A percentile compares a stretch with the other conserved stretches of the same genome.
phyloP scores from a whole-genome alignment of 1,140 invertebrate species.

The Ips typographus region DNA sequence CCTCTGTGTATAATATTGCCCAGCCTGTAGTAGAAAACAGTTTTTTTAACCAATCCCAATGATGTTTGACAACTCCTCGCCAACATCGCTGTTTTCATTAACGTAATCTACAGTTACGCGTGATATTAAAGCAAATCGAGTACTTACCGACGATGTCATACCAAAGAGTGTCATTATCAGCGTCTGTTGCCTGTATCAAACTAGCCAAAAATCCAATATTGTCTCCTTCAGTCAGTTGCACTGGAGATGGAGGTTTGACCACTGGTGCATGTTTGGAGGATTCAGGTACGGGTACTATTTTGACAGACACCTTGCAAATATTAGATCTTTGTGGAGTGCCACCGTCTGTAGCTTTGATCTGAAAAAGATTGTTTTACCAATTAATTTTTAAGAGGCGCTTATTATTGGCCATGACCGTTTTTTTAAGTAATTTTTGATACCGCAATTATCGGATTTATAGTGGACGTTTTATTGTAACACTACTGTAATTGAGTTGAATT shows the following conservation, averaged over 20 bases:
- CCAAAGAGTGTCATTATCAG: conserved; percentile 83
- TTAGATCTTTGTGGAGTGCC: conserved; percentile 69
- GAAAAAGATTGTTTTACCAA: too few relatives aligned
- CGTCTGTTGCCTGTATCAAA: conserved; percentile 78
- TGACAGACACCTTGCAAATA: conserved; percentile 70
- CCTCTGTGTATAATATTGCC: too few relatives aligned
- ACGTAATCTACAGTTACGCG: not conserved
- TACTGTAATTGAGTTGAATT: too few relatives aligned
- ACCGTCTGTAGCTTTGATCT: conserved; percentile 81
- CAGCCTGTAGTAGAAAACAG: too few relatives aligned
- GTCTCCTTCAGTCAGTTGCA: conserved; percentile 82
- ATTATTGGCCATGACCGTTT: too few relatives aligned
- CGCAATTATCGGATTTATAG: too few relatives aligned
- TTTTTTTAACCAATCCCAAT: too few relatives aligned
- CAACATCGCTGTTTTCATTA: too few relatives aligned
- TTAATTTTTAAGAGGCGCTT: too few relatives aligned
- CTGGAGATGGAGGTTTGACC: conserved; percentile 62
- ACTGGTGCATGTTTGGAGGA: conserved; percentile 64
- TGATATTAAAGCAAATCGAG: conserved; percentile 14
- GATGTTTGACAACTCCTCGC: too few relatives aligned
- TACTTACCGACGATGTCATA: conserved; percentile 86
- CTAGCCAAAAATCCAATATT: conserved; percentile 79
- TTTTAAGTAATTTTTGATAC: too few relatives aligned
- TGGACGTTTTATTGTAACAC: too few relatives aligned
- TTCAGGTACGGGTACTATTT: conserved; percentile 60